These are phyloP conservation scores for Zaprionus taronus DNA, from an alignment of 1,140 invertebrate species.

Conservation along the genomic window DNA sequence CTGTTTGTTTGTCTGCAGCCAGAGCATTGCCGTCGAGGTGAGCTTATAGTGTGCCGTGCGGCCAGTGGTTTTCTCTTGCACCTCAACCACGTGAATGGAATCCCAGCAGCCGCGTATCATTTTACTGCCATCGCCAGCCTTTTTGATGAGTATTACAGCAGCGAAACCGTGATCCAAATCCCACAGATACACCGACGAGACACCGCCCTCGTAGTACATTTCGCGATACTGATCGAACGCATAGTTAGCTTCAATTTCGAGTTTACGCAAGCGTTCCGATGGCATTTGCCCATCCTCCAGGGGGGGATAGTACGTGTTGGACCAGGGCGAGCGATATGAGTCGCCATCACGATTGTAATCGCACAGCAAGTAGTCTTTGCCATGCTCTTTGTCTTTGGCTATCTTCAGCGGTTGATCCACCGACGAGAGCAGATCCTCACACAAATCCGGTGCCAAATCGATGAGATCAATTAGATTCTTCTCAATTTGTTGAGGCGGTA, in stretches of 20 bases:
- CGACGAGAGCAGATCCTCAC: conserved; percentile 98
- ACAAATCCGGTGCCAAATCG: conserved; percentile 97
- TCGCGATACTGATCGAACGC: conserved; percentile 99
- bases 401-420: conserved; percentile 99
- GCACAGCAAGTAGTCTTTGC: conserved; percentile 98
- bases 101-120: conserved; percentile 99
- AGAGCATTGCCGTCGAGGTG: conserved; percentile 99
- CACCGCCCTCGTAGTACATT: conserved; percentile 99
- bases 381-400: conserved; percentile 96
- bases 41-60: conserved; percentile 99
- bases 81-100: conserved; percentile 99
- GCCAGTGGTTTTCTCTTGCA: conserved; percentile 97
- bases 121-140: conserved; percentile 97
- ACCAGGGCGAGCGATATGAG: conserved; percentile 99
- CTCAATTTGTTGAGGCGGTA: conserved; percentile 99
- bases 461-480: conserved; percentile 99
- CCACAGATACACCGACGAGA: conserved; percentile 99
- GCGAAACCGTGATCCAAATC: conserved; percentile 99
- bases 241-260: conserved; percentile 99
- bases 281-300: conserved; percentile 99
- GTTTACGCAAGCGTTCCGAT: conserved; percentile 96
- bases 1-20: conserved; percentile 99
- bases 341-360: conserved; percentile 99
- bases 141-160: conserved; percentile 99
- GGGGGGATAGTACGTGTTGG: conserved; percentile 98